A percentile compares a stretch with the other conserved stretches of the same genome.
Conservation (phyloP, 2,113 vertebrate genomes). For the Calonectris borealis region DNA sequence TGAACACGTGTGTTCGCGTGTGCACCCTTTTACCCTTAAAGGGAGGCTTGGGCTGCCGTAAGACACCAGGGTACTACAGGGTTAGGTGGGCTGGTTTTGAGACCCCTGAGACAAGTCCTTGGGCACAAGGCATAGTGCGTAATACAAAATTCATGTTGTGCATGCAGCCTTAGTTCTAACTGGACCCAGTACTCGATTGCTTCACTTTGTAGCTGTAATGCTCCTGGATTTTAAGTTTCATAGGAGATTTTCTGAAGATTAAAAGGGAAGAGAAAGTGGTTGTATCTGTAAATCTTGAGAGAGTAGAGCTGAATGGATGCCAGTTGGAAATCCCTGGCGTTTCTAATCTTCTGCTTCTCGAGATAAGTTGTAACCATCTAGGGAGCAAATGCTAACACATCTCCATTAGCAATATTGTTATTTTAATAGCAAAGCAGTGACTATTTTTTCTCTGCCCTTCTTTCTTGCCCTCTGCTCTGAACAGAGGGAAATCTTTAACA, state of each 20-base stretch:
- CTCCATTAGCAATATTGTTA: background rate
- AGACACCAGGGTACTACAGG: no score
- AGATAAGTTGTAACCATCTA: background rate
- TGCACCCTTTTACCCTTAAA: background rate
- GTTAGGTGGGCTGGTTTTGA: background rate
- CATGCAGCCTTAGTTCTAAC: background rate
- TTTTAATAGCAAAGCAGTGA: constrained; percentile 9
- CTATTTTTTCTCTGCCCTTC: background rate
- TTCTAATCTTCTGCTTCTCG: background rate
- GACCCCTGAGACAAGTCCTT: background rate
- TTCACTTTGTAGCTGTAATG: background rate
- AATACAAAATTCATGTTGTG: background rate
- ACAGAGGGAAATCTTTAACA: background rate
- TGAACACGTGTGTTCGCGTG: background rate
- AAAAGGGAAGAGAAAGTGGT: background rate
- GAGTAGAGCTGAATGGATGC: background rate
- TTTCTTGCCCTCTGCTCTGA: background rate
- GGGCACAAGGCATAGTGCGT: background rate
- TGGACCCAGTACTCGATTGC: background rate
- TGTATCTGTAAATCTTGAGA: background rate
- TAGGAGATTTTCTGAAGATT: background rate
- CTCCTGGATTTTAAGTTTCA: background rate
- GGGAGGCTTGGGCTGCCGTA: background rate
- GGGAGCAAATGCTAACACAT: background rate
- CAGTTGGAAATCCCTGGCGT: background rate